Percentiles rank a stretch among this genome's conserved stretches.
Evolutionary conservation across 2,113 vertebrate species (phyloP).

Genomic region (Scortum barcoo): DNA sequence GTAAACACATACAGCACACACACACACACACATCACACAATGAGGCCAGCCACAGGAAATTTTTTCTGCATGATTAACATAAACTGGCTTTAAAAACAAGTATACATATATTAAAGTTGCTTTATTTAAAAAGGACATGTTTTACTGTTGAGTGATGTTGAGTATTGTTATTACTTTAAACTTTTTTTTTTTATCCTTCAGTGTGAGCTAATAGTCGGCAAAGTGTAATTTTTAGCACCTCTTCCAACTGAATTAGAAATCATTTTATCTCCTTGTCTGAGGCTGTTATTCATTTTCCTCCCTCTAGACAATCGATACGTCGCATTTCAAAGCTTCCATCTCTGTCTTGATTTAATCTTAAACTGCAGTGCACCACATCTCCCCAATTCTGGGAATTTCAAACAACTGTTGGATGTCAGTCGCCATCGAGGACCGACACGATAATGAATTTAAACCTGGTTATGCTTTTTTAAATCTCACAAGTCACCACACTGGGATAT

Average conservation of each 20-base stretch:
- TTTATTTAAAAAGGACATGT: too few relatives aligned
- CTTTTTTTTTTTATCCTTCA: neutral
- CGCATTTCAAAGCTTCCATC: constrained; percentile 43
- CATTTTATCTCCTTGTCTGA: constrained; percentile 19
- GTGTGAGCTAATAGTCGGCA: neutral
- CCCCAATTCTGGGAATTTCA: constrained; percentile 53
- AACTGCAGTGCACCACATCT: constrained; percentile 21
- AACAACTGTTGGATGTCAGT: constrained; percentile 19
- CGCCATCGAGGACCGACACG: constrained; percentile 6
- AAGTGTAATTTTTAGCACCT: constrained; percentile 19
- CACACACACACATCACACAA: neutral
- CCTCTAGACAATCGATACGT: constrained; percentile 45
- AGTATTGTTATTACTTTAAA: neutral
- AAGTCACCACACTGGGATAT: neutral
- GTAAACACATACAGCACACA: neutral
- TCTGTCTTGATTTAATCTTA: constrained; percentile 47
- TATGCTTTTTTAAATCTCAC: neutral
- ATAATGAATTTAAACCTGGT: constrained; percentile 12
- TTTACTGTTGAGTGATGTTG: too few relatives aligned
- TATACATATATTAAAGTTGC: neutral
- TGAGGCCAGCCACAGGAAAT: neutral
- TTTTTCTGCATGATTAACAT: neutral
- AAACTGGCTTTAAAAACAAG: neutral
- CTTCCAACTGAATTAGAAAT: constrained; percentile 20
- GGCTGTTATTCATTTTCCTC: constrained; percentile 20